Evolutionary conservation across 2,888 invertebrate genomes (phyloP).

Genomic region (Dasypolia templi): DNA sequence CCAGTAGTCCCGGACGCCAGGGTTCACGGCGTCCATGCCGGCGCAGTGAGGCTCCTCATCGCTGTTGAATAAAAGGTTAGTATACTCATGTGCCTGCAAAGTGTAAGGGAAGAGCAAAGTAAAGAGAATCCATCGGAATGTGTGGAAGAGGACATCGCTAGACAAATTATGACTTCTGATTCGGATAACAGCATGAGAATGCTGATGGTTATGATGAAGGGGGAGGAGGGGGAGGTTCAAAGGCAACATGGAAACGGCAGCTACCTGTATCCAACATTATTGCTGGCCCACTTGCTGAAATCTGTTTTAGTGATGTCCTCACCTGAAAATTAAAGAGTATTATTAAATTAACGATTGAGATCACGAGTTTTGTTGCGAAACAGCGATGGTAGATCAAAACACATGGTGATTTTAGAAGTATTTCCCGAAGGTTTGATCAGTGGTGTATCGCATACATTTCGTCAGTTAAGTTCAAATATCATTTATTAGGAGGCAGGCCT

Average conservation of each 20-base stretch:
- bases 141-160: background rate
- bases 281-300: slow-evolving; percentile 76
- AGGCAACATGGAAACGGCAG: background rate
- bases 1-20: slow-evolving; percentile 81
- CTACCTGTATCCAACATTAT: slow-evolving; percentile 76
- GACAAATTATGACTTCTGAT: background rate
- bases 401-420: background rate
- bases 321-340: slow-evolving; percentile 70
- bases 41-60: slow-evolving; percentile 82
- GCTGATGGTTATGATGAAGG: background rate
- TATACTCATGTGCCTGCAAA: background rate
- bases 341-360: background rate
- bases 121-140: background rate
- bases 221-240: background rate
- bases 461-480: too few relatives aligned
- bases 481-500: too few relatives aligned
- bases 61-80: slow-evolving; percentile 65
- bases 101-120: background rate
- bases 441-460: too few relatives aligned
- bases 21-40: slow-evolving; percentile 78
- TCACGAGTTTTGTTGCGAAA: background rate
- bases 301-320: slow-evolving; percentile 77
- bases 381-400: background rate
- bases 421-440: too few relatives aligned
- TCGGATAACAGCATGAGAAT: too few relatives aligned